Evolutionary conservation across 2,797 vertebrate species (phyloP).

Genomic region (Pangasius krempfi): DNA sequence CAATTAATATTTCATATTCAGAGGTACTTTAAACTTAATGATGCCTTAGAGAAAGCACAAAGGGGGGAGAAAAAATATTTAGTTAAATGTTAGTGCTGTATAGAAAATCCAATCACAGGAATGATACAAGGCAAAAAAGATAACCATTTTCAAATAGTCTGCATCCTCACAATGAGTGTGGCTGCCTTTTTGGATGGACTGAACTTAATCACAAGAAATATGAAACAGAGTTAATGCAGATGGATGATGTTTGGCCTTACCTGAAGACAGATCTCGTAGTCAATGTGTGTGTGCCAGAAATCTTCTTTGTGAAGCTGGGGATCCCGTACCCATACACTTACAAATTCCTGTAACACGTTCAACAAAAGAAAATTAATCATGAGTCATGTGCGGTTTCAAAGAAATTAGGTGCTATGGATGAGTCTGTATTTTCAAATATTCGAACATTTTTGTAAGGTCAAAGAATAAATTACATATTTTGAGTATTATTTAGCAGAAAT

Average conservation of each 20-base stretch:
- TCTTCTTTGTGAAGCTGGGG: slow-evolving; percentile 84
- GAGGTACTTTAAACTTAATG: neutral
- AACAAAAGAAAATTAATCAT: neutral
- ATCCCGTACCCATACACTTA: slow-evolving; percentile 85
- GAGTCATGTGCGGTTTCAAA: neutral
- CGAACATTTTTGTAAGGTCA: neutral
- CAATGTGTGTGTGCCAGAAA: slow-evolving; percentile 85
- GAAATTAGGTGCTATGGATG: neutral
- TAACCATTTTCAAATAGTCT: neutral
- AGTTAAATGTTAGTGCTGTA: neutral
- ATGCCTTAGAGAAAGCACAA: too few relatives aligned
- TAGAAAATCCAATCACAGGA: too few relatives aligned
- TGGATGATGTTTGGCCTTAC: slow-evolving; percentile 74
- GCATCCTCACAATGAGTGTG: neutral
- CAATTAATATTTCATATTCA: neutral
- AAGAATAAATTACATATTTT: neutral
- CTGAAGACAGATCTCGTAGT: slow-evolving; percentile 91
- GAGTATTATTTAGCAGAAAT: neutral
- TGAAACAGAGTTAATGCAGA: neutral
- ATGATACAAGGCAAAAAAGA: too few relatives aligned
- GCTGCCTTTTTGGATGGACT: neutral
- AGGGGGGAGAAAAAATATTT: neutral
- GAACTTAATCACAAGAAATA: neutral
- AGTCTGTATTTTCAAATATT: neutral
- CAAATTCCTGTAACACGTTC: slow-evolving; percentile 84